Evolutionary conservation across 92 coral and sea anemone genomes (phyloP), one percentile per base, ranked within the genome.

Genomic region (Bergia sp.): DNA sequence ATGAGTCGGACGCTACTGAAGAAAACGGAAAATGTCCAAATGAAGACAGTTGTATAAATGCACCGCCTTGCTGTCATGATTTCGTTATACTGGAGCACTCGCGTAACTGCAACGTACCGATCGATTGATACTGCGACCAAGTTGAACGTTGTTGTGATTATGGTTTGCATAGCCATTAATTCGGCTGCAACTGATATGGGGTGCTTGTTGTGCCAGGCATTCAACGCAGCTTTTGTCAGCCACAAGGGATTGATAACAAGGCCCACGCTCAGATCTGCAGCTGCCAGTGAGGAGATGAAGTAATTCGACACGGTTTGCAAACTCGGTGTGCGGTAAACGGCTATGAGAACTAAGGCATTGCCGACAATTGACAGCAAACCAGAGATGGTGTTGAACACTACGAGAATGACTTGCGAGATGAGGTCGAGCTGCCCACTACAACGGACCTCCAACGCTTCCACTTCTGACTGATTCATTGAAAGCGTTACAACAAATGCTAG

Each of bases 371-470:
- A 44, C 39, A 88, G 57, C 37, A 88, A 29, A 29, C 29, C 29
- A 29, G 29, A 29, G 29, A 29, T 29, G 29, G 29, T 29, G 29
- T 29, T 29, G 29, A 29, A 29, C 29, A 29, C 29, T 29, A 29
- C 29, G 29, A 29, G 29, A 29, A 15, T 0, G 79, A 81, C 80
- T 7, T 93, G 88, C 6, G 93, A 45, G 1, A 81, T 11, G 15
- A 50, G 44, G 7, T 64, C 72, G 7, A 94, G 89, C 40, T 91
- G 92, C 1, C 94, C 96, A 9, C 89, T 45, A 65, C 96, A 94
- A 36, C 11, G 50, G 7, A 21, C 53, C 15, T 74, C n/a, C 13
- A 74, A 39, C 4, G 29, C 50, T 16, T 76, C n/a, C 11, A 72
- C 1, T 13, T 72, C 40, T 18, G 79, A 76, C 36, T 7, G 6